Evolutionary conservation across 2,888 invertebrate genomes (phyloP), one percentile per base, ranked within the genome.

Genomic region (Agrochola litura): DNA sequence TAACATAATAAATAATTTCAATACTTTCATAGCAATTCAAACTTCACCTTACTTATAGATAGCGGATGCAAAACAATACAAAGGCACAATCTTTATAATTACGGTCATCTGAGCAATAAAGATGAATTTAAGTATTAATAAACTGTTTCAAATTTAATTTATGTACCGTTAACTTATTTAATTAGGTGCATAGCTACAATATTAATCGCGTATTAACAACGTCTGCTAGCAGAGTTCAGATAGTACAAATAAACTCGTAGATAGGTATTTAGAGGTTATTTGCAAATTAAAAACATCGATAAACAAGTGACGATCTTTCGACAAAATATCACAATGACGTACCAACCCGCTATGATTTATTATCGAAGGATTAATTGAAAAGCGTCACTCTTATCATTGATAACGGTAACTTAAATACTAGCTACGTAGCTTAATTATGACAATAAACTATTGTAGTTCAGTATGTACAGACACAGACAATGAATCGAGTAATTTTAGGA

Each of bases 351-450:
- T 30, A 37, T 67, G 49, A 73, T 86, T 84, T 83, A 78, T 19
- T 54, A 79, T 61, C 25, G 37, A 56, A 43, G 68, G 49, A 83
- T 83, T 75, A 82, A 77, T 66, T 58, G 3, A 73, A 80, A 83
- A 73, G 70, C 72, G 72, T 78, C 72, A 86, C 19, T 63, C 49
- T 66, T 69, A 75, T 73, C 79, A 41, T 22, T 61, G 73, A 83
- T 85, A 85, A 72, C 22, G 19, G 16, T 60, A 63, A 77, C 60
- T 65, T 69, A 61, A 66, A 65, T 70, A 77, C 61, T 63, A 52
- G 70, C 58, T 69, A 58, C 65, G 74, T 83, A 85, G 65, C n/a
- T 69, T 64, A 58, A 79, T 49, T 61, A 52, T 54, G n/a, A 64
- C 72, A 58, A 41, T 58, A 63, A 76, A 81, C 54, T 76, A 71